Base-by-base conservation (phyloP, 2,888 invertebrate species). In the Prosapia bicincta region DNA sequence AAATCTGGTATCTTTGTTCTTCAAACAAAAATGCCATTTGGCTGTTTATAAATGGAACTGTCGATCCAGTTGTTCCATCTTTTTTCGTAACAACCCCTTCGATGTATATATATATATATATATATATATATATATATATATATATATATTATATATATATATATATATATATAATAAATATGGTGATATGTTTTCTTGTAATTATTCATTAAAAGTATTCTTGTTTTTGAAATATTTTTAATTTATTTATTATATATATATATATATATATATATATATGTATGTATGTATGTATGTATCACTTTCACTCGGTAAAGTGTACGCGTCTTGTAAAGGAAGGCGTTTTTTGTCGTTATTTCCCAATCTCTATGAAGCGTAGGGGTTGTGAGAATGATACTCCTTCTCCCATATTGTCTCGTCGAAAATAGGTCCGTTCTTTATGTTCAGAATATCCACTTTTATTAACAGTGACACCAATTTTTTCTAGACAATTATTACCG, bases 331-430 rank as follows among this genome's bases (percentile, higher is more conserved):
- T 65, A 82, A 30, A 20, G 81, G 80, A 66, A 83, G 82, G n/a
- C 82, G 76, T 28, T 83, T 82, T 80, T 83, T 82, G 82, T 83
- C 83, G 78, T 81, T 83, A 68, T 81, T 81, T 74, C 82, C 79
- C 73, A 78, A 79, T 70, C 77, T 77, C 26, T 78, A 75, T n/a
- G 79, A 74, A 68, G 80, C 76, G 78, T 82, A 82, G 71, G 82
- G 81, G 77, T 80, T 79, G 79, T 83, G 82, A 20, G 78, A 79
- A 71, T 81, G 82, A 66, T 66, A 71, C 26, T 75, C 71, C 67
- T 72, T 72, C 32, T 72, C 72, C 67, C 72, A 75, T 38, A 78
- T 30, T 10, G 66, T 71, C n/a, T 78, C 73, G 68, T 78, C 76
- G 72, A 78, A 78, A n/a, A 43, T 72, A 5, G 74, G 77, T n/a